Conservation (phyloP, 35 echinoderm and acorn worm species). For the Ophiothrix spiculata region DNA sequence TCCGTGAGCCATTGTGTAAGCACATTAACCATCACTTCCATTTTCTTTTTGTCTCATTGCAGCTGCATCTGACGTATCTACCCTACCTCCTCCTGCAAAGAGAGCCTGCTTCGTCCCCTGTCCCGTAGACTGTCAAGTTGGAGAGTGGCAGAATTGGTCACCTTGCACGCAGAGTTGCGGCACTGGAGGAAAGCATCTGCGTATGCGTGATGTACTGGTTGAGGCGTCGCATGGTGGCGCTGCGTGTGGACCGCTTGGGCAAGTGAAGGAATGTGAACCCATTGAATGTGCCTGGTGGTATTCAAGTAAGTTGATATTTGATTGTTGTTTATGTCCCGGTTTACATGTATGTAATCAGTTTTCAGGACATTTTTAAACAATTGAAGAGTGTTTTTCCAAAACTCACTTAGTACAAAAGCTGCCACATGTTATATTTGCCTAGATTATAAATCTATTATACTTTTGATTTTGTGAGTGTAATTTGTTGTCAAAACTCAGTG, state of each 20-base stretch:
- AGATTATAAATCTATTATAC: no score
- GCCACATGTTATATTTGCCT: no score
- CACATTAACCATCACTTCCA: not conserved
- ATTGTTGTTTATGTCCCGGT: not conserved
- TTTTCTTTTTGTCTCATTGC: not conserved
- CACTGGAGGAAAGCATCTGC: slow-evolving; percentile 52
- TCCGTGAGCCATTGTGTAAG: no score
- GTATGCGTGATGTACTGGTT: slow-evolving; percentile 55
- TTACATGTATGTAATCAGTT: not conserved
- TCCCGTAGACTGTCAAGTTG: slow-evolving; percentile 82
- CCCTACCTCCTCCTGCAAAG: not conserved
- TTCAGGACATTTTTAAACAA: not conserved
- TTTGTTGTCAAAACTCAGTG: no score
- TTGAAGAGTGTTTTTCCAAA: no score
- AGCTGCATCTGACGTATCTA: not conserved
- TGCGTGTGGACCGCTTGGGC: slow-evolving; percentile 56
- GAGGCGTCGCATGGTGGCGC: slow-evolving; percentile 38
- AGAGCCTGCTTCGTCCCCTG: slow-evolving; percentile 70
- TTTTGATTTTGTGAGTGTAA: no score
- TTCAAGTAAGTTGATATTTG: slow-evolving; percentile 45
- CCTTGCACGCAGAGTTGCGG: slow-evolving; percentile 86
- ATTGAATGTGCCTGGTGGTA: slow-evolving; percentile 93
- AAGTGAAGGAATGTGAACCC: slow-evolving; percentile 62
- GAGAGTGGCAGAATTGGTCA: slow-evolving; percentile 92
- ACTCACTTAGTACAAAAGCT: no score